These are phyloP conservation scores for Biston stratarius DNA, from an alignment of 2,888 invertebrate species.

Conservation along the genomic window DNA sequence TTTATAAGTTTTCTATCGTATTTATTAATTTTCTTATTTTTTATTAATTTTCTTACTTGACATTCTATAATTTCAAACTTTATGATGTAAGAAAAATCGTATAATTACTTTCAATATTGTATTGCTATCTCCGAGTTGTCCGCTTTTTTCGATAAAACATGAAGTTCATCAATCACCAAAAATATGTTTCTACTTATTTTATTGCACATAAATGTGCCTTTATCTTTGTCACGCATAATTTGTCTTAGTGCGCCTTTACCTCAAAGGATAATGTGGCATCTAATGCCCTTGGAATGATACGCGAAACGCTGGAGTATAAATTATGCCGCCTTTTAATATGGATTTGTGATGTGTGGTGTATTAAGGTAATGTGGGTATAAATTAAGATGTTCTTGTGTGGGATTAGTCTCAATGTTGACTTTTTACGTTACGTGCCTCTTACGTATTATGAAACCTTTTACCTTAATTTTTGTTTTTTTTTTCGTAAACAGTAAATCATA, in stretches of 20 bases:
- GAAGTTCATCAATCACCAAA: too few relatives aligned
- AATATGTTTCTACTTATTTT: too few relatives aligned
- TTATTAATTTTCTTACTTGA: too few relatives aligned
- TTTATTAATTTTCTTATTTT: too few relatives aligned
- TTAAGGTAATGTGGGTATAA: conserved; percentile 15
- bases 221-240: too few relatives aligned
- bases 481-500: not conserved
- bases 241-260: conserved; percentile 1
- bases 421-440: not conserved
- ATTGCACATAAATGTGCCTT: too few relatives aligned
- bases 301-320: conserved; percentile 25
- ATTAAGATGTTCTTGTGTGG: conserved; percentile 13
- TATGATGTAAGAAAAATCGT: too few relatives aligned
- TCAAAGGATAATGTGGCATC: conserved; percentile 39
- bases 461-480: not conserved
- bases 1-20: too few relatives aligned
- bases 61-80: too few relatives aligned
- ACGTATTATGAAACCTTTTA: not conserved
- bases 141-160: too few relatives aligned
- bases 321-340: conserved; percentile 34
- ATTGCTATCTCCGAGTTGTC: too few relatives aligned
- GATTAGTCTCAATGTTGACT: conserved; percentile 8
- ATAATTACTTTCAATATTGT: too few relatives aligned
- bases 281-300: conserved; percentile 38
- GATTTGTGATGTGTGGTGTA: conserved; percentile 30